Base-by-base conservation (phyloP, 2,888 invertebrate species). In the Aporophyla lueneburgensis region DNA sequence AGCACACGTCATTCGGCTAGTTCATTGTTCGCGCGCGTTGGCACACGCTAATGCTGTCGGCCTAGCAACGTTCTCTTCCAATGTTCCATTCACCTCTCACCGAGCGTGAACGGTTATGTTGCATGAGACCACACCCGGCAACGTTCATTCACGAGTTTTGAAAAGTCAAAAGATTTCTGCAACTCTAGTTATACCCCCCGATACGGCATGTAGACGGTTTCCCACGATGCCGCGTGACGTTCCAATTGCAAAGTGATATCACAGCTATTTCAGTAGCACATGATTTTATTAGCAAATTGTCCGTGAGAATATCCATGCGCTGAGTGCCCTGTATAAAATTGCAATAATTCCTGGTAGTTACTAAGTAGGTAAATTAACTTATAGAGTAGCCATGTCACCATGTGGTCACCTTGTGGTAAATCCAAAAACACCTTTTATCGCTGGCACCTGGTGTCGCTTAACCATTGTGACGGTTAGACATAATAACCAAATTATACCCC, bases 71-170 rank as follows among this genome's bases (percentile, higher is more conserved):
- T 92, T 93, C 91, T 90, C 93, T 91, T 90, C 90, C 88, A 91
- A 89, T 92, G 93, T 93, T 95, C 96, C 96, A 95, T 95, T 96
- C 96, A 96, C 96, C 96, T 96, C 96, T 96, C 95, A 96, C 96
- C 93, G 94, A 93, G 94, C 95, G 93, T 93, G 94, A 95, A 94
- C 94, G 94, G 94, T 93, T 92, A 91, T 91, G 88, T 89, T 90
- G 92, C 91, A 90, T 88, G 89, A 88, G 90, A 90, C 90, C 85
- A 85, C 89, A 87, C 85, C 88, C 73, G 81, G 74, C 73, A 78
- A 78, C 73, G 51, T 77, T 80, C 84, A 74, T 83, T 82, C 74
- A 78, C 69, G 54, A 78, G 69, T 49, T 84, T 85, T 74, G 72
- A 88, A 80, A 81, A 81, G 66, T 87, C 54, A 51, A 61, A 81